phyloP scores from a whole-genome alignment of 1,140 invertebrate genomes.

The Drosophila sturtevanti region DNA sequence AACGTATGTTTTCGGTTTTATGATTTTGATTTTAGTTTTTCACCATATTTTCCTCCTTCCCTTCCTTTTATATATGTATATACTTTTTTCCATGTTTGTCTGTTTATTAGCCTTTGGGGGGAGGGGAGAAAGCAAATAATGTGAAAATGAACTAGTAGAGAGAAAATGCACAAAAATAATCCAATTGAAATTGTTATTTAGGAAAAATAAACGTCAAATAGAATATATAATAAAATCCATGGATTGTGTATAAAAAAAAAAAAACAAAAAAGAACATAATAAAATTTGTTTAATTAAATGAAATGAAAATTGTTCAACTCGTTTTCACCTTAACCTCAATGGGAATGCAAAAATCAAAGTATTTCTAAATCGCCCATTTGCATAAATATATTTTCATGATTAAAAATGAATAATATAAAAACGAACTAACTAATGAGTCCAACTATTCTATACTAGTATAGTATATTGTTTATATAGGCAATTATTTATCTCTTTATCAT shows the following conservation, averaged over 20 bases:
- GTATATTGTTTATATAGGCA: too few species aligned
- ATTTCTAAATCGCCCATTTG: too few species aligned
- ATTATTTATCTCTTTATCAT: too few species aligned
- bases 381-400: too few species aligned
- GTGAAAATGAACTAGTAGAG: neutral
- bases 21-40: constrained; percentile 30
- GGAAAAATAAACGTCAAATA: neutral
- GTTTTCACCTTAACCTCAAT: too few species aligned
- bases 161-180: neutral
- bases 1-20: constrained; percentile 48
- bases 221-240: neutral
- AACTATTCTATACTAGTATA: too few species aligned
- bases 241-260: neutral
- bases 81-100: neutral
- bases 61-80: neutral
- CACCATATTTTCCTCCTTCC: neutral
- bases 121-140: neutral
- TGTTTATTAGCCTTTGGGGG: constrained; percentile 5
- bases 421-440: too few species aligned
- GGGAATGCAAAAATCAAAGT: too few species aligned
- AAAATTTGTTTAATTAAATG: too few species aligned
- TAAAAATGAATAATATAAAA: too few species aligned
- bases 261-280: too few species aligned
- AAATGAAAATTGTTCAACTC: too few species aligned
- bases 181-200: neutral